Percentiles rank a stretch among this genome's conserved stretches.
Conservation (phyloP, 2,113 vertebrate species). For the Benitochromis conjunctus region DNA sequence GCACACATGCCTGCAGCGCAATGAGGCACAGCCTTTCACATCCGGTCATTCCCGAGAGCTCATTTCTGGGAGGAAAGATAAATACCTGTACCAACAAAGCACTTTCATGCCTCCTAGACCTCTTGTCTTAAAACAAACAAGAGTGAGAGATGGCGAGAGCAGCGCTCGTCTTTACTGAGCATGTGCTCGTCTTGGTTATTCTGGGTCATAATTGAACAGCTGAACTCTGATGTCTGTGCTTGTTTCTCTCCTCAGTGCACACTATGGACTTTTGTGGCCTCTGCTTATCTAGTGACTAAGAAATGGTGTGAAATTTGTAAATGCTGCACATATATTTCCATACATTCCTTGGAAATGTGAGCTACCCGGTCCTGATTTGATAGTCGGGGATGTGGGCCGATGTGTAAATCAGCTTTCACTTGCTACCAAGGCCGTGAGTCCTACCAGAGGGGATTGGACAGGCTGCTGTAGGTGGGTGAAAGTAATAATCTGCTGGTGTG, state of each 20-base stretch:
- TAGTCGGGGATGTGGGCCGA: constrained; percentile 31
- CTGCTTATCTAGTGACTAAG: not conserved
- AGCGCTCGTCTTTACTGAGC: not conserved
- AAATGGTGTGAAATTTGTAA: not conserved
- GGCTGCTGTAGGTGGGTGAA: constrained; percentile 26
- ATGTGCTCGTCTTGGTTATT: constrained; percentile 14
- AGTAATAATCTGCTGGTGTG: constrained; percentile 31
- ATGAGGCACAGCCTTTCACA: not conserved
- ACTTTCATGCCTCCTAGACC: not conserved
- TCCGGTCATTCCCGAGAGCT: not conserved
- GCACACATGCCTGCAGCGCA: not conserved
- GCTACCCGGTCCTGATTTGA: constrained; percentile 15
- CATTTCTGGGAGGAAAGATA: not conserved
- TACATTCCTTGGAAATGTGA: not conserved
- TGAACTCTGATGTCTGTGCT: constrained; percentile 29
- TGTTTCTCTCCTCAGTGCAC: not conserved
- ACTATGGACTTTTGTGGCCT: constrained; percentile 21
- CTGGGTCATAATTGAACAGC: constrained; percentile 21
- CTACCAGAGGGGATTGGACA: constrained; percentile 35
- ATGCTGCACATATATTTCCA: not conserved
- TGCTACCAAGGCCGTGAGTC: not conserved
- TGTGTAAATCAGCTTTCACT: constrained; percentile 53
- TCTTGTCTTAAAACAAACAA: not conserved
- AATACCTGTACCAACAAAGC: not conserved
- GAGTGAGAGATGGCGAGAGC: not conserved